phyloP scores from a whole-genome alignment of 1,140 invertebrate species.

The Drosophila setifemur region DNA sequence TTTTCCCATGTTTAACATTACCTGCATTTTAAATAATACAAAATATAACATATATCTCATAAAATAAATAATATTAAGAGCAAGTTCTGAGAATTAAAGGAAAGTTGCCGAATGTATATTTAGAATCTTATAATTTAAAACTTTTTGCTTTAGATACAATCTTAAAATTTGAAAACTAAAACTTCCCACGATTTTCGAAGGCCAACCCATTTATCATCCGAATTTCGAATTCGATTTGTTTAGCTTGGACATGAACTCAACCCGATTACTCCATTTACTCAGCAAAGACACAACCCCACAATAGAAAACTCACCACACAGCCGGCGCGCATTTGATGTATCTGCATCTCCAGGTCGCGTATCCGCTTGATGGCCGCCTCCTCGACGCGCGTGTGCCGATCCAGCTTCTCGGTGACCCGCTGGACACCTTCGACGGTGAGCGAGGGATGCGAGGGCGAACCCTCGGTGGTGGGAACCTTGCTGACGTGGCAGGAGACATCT shows the following conservation, averaged over 20 bases:
- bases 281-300: not conserved
- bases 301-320: constrained; percentile 85
- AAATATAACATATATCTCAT: too few relatives aligned
- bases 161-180: too few relatives aligned
- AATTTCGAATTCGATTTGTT: not conserved
- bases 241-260: not conserved
- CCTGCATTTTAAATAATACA: too few relatives aligned
- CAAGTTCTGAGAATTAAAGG: too few relatives aligned
- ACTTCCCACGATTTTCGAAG: too few relatives aligned
- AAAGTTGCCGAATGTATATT: too few relatives aligned
- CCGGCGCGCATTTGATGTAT: constrained; percentile 82
- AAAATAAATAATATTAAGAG: too few relatives aligned
- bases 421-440: constrained; percentile 84
- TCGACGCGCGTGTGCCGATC: constrained; percentile 87
- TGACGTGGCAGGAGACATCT: constrained; percentile 87
- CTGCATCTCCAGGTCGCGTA: constrained; percentile 90
- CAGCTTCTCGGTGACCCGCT: constrained; percentile 87
- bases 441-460: constrained; percentile 60
- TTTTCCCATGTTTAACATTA: too few relatives aligned
- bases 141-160: too few relatives aligned
- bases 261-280: too few relatives aligned
- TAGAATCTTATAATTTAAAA: too few relatives aligned
- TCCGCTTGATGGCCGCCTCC: constrained; percentile 88
- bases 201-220: not conserved
- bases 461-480: constrained; percentile 38